phyloP scores from a whole-genome alignment of 2,888 invertebrate genomes.

The Linnaemya tessellans region DNA sequence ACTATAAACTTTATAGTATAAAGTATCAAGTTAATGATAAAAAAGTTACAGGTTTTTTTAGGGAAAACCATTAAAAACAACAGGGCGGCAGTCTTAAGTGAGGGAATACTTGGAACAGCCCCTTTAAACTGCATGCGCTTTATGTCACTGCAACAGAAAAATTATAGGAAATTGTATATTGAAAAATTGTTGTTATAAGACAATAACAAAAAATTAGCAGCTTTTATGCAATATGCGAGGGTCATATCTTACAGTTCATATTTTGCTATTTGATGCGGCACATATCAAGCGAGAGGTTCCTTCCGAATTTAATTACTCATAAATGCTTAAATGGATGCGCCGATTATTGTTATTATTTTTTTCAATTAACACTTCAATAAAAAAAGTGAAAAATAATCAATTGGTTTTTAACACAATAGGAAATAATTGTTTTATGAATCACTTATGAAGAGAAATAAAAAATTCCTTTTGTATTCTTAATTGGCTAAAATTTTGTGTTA shows the following conservation, averaged over 20 bases:
- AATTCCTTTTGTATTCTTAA: background rate
- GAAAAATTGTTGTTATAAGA: too few species aligned
- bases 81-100: too few species aligned
- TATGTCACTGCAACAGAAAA: too few species aligned
- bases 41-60: too few species aligned
- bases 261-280: background rate
- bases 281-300: background rate
- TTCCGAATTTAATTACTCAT: conserved; percentile 23
- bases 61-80: too few species aligned
- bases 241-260: background rate
- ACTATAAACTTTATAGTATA: background rate
- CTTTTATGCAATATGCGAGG: background rate
- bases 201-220: too few species aligned
- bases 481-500: background rate
- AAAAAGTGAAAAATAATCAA: background rate
- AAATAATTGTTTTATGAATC: conserved; percentile 1
- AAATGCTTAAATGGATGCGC: background rate
- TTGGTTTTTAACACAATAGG: background rate
- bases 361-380: conserved; percentile 46
- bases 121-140: too few species aligned
- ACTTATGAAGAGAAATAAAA: background rate
- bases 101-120: too few species aligned
- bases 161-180: too few species aligned
- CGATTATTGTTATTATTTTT: background rate
- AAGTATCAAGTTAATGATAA: background rate